Conservation (phyloP, 2,888 invertebrate genomes). For the Lepidochrysops patricia region DNA sequence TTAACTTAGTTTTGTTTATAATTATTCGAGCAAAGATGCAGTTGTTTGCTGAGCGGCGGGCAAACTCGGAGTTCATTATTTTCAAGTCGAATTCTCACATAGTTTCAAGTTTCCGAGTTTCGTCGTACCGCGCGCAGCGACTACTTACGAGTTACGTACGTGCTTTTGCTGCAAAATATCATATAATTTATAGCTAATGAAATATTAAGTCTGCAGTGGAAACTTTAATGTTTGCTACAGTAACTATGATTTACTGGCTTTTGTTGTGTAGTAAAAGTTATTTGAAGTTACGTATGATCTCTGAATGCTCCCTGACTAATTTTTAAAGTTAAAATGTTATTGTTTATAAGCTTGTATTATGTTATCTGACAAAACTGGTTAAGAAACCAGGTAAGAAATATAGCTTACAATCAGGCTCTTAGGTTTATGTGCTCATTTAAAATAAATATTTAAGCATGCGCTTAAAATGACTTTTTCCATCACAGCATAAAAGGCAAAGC, state of each 20-base stretch:
- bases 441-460: no score
- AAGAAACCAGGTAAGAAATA: neutral
- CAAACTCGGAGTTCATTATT: constrained; percentile 1
- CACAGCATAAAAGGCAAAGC: neutral
- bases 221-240: neutral
- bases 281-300: no score
- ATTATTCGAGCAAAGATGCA: neutral
- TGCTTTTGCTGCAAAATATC: neutral
- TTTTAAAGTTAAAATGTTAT: neutral
- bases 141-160: neutral
- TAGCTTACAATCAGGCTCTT: no score
- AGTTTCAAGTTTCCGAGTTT: neutral
- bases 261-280: no score
- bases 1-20: neutral
- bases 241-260: neutral
- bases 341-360: neutral
- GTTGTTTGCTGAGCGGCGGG: neutral
- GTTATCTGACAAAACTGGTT: neutral
- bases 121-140: neutral
- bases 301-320: no score
- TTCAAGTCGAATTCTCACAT: neutral
- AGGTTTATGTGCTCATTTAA: no score
- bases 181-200: neutral
- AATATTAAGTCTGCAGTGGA: neutral
- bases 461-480: neutral